Percentiles rank a stretch among this genome's conserved stretches.
These are phyloP conservation scores for Lamellibrachia satsuma DNA, from an alignment of 2,888 invertebrate species.

Conservation along the genomic window DNA sequence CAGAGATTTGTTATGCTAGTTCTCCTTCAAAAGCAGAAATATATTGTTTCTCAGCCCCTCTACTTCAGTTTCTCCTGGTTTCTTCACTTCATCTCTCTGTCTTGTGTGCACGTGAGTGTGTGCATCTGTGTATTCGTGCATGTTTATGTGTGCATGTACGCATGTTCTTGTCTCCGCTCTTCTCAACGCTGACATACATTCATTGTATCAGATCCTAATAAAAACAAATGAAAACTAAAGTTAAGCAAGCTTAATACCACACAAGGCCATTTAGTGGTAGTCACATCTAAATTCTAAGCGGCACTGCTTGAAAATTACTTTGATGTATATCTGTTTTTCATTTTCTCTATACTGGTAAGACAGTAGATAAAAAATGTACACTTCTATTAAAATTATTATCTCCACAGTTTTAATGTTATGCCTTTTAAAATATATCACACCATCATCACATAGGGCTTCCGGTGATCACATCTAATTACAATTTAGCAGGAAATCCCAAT, in stretches of 20 bases:
- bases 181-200: background rate
- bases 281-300: background rate
- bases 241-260: background rate
- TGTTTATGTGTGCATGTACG: no score
- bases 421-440: background rate
- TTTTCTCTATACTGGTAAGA: background rate
- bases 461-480: no score
- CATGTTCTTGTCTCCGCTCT: background rate
- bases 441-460: no score
- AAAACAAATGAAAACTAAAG: background rate
- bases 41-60: background rate
- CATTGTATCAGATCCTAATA: background rate
- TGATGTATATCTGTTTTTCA: background rate
- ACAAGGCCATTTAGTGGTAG: background rate
- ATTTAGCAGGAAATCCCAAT: background rate
- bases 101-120: background rate
- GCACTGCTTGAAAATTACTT: background rate
- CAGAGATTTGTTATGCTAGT: background rate
- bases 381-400: background rate
- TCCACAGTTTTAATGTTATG: background rate
- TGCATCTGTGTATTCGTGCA: background rate
- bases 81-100: background rate
- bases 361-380: background rate
- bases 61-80: background rate
- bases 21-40: background rate